Evolutionary conservation across 2,888 invertebrate species (phyloP), one percentile per base, ranked within the genome.

Genomic region (Danaus chrysippus): DNA sequence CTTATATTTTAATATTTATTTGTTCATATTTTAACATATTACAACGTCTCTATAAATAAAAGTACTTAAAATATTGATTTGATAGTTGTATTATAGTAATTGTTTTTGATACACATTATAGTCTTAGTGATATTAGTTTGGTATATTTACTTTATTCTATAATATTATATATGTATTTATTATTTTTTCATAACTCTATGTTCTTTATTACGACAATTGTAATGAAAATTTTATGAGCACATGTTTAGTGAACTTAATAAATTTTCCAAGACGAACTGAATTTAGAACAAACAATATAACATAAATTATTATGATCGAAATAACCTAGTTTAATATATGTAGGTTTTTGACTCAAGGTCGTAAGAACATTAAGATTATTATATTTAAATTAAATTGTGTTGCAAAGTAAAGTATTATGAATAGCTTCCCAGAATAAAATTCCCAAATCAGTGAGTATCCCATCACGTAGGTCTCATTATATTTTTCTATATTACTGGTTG

Each of bases 381-480:
- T 49, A 15, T 49, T 17, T 49, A 3, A 5, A n/a, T 15, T 13
- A 49, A 15, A 17, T 49, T 49, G 13, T 49, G 10, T 13, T 55
- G 12, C 13, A 23, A 55, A 55, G 12, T 54, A 34, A 46, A 8
- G 15, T 55, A 34, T 23, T 12, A 55, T 34, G 12, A 13, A 34
- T 34, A 5, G 17, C 23, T 65, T 58, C 62, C 57, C 54, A 59
- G 62, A 53, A 58, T 54, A 63, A 44, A 55, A 46, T 54, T 54
- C 62, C 49, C 73, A 71, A 75, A 74, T 68, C 70, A 69, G 70
- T 68, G 59, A 58, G 49, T 71, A 73, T 73, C 73, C 76, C 72
- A 76, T 82, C 86, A 85, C 84, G 84, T 84, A 75, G 76, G 76
- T 73, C 77, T 77, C 81, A 87, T 86, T 84, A 82, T 78, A 77